phyloP scores from a whole-genome alignment of 2,888 invertebrate species.

The Chorisops tibialis region DNA sequence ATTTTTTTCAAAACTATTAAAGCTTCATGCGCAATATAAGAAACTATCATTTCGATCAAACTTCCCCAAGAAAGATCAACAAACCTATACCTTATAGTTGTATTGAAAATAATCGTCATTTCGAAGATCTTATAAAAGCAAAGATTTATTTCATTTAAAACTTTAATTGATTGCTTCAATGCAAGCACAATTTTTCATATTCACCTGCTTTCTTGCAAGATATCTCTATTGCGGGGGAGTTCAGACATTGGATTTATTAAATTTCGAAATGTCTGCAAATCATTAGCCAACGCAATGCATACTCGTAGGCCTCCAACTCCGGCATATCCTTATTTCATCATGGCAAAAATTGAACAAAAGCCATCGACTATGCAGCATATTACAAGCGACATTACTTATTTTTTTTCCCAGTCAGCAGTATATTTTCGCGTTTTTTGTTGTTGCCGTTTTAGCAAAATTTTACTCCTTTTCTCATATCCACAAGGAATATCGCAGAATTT shows the following conservation, averaged over 20 bases:
- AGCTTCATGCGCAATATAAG: too few species aligned
- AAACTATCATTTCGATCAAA: too few species aligned
- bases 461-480: slow-evolving; percentile 22
- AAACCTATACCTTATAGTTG: too few species aligned
- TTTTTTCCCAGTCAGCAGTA: not conserved
- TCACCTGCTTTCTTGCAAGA: slow-evolving; percentile 9
- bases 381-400: not conserved
- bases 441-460: slow-evolving; percentile 10
- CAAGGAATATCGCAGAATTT: slow-evolving; percentile 18
- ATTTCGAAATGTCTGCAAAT: slow-evolving; percentile 13
- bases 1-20: too few species aligned
- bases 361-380: slow-evolving; percentile 3
- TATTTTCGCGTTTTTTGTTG: not conserved
- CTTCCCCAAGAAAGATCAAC: too few species aligned
- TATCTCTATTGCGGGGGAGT: not conserved
- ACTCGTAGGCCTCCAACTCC: too few species aligned
- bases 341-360: slow-evolving; percentile 3
- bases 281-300: slow-evolving; percentile 10
- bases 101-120: too few species aligned
- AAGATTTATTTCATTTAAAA: not conserved
- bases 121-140: too few species aligned
- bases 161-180: slow-evolving; percentile 11
- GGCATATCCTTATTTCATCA: slow-evolving; percentile 16
- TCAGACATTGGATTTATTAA: slow-evolving; percentile 8
- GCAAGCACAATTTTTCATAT: slow-evolving; percentile 13